Evolutionary conservation across 64 coral and sea anemone genomes (phyloP), one percentile per base, ranked within the genome.

Genomic region (Pocillopora verrucosa): DNA sequence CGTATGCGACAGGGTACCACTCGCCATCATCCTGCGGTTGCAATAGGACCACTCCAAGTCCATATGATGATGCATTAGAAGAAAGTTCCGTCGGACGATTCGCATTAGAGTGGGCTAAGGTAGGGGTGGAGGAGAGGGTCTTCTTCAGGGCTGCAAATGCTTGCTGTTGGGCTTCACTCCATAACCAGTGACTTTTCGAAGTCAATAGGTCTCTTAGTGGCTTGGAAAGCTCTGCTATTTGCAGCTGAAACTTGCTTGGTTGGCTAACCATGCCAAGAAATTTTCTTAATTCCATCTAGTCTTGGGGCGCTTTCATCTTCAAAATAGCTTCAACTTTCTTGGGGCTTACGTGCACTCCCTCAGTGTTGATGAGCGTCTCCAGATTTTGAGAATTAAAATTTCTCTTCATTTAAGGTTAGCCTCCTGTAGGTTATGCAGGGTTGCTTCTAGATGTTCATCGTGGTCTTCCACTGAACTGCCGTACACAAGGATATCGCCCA

Each of bases 351-450:
- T 45, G 37, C 35, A 76, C 74, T 15, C 74, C 74, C 1, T 76
- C 36, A 41, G 36, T 17, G 36, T 76, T 16, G 15, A 76, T 45
- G 74, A 76, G 1, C 15, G 74, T 76, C 74, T 19, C 74, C 34
- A 76, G 74, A 37, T 34, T 76, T 76, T 30, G 74, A 76, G 74
- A 76, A 76, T 34, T 76, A 35, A 76, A 35, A 76, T 45, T 76
- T 76, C 12, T 76, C 3, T 76, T 76, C 74, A 76, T 76, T 35
- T 76, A 38, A 76, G 74, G 36, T 14, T 37, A 76, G 74, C 74
- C 37, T 76, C 36, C 16, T 76, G 74, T 76, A 76, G 19, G 36
- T 76, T 76, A 6, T 45, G 37, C 11, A 34, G 22, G 14, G 74
- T 76, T 51, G 36, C 74, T 76, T 76, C 1, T 13, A 76, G 36